Evolutionary conservation across 2,113 vertebrate species (phyloP).

Genomic region (Garra rufa): DNA sequence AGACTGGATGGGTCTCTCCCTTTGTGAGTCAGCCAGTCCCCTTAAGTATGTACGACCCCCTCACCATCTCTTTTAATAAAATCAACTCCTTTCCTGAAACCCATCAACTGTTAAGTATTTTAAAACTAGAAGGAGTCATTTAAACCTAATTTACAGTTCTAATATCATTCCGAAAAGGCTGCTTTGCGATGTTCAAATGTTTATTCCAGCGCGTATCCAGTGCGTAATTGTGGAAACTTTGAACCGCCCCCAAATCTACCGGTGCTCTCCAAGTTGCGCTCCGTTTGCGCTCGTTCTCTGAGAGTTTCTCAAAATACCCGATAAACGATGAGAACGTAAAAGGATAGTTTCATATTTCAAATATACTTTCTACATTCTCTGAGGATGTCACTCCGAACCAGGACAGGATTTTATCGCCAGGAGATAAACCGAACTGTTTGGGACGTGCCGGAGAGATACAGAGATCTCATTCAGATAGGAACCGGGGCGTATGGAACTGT

Average conservation of each 20-base stretch:
- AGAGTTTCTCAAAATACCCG: not conserved
- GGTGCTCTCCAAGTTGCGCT: not conserved
- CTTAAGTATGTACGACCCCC: not conserved
- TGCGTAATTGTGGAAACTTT: slow-evolving; percentile 11
- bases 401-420: slow-evolving; percentile 85
- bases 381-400: slow-evolving; percentile 70
- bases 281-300: not conserved
- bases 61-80: slow-evolving; percentile 16
- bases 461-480: slow-evolving; percentile 86
- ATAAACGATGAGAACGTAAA: not conserved
- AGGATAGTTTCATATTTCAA: not conserved
- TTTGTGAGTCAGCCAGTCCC: slow-evolving; percentile 29
- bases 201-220: not conserved
- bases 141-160: not conserved
- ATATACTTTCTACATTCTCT: not conserved
- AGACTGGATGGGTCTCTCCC: not conserved
- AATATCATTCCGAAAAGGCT: not conserved
- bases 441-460: slow-evolving; percentile 88
- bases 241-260: slow-evolving; percentile 3
- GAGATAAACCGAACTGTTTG: slow-evolving; percentile 88
- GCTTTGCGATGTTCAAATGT: not conserved
- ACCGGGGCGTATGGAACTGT: slow-evolving; percentile 92
- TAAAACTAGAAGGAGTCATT: not conserved
- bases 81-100: not conserved
- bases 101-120: not conserved